Conservation (phyloP, 2,888 invertebrate species). For the Pheosia gnoma region DNA sequence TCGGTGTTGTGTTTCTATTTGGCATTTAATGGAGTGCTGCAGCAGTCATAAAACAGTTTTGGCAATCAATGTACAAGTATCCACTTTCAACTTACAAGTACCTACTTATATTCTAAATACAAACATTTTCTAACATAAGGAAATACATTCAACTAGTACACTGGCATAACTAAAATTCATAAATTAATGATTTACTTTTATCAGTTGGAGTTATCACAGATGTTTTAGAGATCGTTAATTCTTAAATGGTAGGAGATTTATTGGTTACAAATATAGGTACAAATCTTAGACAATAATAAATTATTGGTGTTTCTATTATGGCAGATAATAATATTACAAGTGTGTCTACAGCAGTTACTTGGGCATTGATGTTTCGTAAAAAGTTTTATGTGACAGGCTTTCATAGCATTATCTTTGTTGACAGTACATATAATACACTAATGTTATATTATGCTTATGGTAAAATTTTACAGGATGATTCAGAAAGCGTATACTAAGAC, state of each 20-base stretch:
- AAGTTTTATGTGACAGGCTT: background rate
- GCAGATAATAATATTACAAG: conserved; percentile 17
- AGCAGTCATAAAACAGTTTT: conserved; percentile 16
- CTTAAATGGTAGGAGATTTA: conserved; percentile 74
- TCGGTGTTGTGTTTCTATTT: background rate
- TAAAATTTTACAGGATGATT: background rate
- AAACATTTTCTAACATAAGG: conserved; percentile 53
- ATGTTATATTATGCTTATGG: background rate
- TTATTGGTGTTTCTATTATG: conserved; percentile 52
- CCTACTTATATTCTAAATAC: conserved; percentile 43
- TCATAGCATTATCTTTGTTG: background rate
- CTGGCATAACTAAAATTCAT: conserved; percentile 69
- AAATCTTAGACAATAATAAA: conserved; percentile 47
- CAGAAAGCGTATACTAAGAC: no score
- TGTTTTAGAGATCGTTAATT: conserved; percentile 81
- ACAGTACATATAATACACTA: background rate
- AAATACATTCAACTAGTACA: conserved; percentile 55
- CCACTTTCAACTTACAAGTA: conserved; percentile 36
- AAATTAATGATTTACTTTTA: conserved; percentile 76
- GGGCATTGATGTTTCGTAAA: background rate
- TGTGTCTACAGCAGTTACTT: conserved; percentile 3
- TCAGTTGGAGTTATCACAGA: conserved; percentile 82
- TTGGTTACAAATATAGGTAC: conserved; percentile 48
- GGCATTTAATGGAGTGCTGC: background rate
- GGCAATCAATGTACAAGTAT: conserved; percentile 24